Base-by-base conservation (phyloP, 2,113 vertebrate species). In the Nanger granti region DNA sequence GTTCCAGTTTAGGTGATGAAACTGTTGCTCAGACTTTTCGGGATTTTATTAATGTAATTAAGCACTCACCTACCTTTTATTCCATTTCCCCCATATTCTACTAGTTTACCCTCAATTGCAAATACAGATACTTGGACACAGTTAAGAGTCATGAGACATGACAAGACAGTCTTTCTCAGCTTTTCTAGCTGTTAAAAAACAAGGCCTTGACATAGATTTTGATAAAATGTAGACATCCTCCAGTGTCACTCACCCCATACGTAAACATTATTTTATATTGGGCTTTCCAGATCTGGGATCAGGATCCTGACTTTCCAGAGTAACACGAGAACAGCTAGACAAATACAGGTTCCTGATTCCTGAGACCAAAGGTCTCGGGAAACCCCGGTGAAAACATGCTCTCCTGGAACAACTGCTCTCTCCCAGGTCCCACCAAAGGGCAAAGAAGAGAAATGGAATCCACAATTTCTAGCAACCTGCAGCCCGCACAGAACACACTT, bases 341-440 rank as follows among this genome's bases (percentile, higher is more conserved):
- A 96, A 41, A 52, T 17, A 29, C n/a, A n/a, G 6, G 31, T 55
- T 64, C 57, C 2, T 7, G 24, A 31, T 90, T 62, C 37, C 55
- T 15, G 82, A 66, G 20, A 90, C 34, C 82, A 22, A 60, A 88
- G 84, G 55, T 15, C 73, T 76, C 1, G 41, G 41, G 59, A 86
- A 57, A 86, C 18, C 10, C 37, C n/a, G 11, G 34, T 8, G 52
- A 31, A 93, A 92, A 92, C 14, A 37, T 2, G 18, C 29, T 69
- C 29, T 7, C 0, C 11, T 17, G 24, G 13, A 92, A 59, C 44
- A 29, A 41, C 41, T 24, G 18, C 54, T 47, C 73, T 95, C 94
- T 96, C 95, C 97, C 98, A 62, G 93, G 96, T 94, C 69, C 22
- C 29, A 47, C 95, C 44, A 93, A 96, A 18, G 57, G 76, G 49